Conservation (phyloP, 2,888 invertebrate genomes). For the Mystacides longicornis region DNA sequence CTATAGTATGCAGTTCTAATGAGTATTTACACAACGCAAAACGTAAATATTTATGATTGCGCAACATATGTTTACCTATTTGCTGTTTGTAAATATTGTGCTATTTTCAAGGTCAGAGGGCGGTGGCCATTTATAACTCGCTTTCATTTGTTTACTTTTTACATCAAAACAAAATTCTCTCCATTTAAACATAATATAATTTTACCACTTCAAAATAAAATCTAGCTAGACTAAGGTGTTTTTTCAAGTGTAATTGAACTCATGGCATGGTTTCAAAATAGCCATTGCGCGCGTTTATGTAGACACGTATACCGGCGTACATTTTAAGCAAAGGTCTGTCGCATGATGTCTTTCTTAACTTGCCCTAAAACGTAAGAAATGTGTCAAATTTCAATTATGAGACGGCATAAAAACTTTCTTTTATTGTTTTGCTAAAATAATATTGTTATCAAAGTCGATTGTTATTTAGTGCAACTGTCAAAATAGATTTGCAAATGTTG, state of each 20-base stretch:
- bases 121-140: conserved; percentile 2
- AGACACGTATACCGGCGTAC: neutral
- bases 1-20: too few species aligned
- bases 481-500: neutral
- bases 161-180: neutral
- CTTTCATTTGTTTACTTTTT: neutral
- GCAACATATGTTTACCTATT: conserved; percentile 10
- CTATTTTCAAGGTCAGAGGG: conserved; percentile 1
- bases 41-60: conserved; percentile 3
- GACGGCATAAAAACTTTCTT: too few species aligned
- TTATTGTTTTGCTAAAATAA: too few species aligned
- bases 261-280: neutral
- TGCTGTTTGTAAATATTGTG: conserved; percentile 1
- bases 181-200: too few species aligned
- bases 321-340: too few species aligned
- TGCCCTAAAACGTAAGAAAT: too few species aligned
- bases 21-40: neutral
- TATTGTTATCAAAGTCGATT: neutral
- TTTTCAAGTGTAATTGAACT: neutral
- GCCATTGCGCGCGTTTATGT: neutral
- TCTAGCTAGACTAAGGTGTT: too few species aligned
- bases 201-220: too few species aligned
- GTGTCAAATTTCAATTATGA: too few species aligned
- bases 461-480: neutral
- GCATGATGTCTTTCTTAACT: too few species aligned